Evolutionary conservation across 1,140 invertebrate genomes (phyloP).

Genomic region (Colletes latitarsis): DNA sequence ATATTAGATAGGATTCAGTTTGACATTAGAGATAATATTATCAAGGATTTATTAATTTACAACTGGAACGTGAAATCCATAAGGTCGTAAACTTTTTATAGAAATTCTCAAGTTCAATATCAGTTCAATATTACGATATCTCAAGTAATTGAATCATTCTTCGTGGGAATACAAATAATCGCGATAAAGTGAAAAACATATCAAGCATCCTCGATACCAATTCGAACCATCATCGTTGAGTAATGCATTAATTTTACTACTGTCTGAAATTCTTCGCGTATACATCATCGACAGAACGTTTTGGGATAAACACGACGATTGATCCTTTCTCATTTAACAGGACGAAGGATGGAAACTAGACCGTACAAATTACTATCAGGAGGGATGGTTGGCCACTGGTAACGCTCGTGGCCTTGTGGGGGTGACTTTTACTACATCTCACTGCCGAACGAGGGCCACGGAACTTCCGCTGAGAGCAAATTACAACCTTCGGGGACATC

Average conservation of each 20-base stretch:
- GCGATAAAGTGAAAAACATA: too few relatives aligned
- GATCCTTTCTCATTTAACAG: conserved; percentile 79
- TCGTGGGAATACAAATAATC: too few relatives aligned
- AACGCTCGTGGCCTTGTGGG: conserved; percentile 97
- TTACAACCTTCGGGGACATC: conserved; percentile 98
- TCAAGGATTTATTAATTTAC: too few relatives aligned
- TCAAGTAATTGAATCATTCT: too few relatives aligned
- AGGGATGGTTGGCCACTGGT: conserved; percentile 98
- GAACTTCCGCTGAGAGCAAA: conserved; percentile 95
- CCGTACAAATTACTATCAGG: conserved; percentile 97
- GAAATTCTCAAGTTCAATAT: too few relatives aligned
- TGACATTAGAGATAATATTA: too few relatives aligned
- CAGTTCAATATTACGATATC: too few relatives aligned
- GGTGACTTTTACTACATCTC: conserved; percentile 97
- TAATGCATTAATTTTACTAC: background rate
- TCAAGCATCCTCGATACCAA: too few relatives aligned
- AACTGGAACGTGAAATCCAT: too few relatives aligned
- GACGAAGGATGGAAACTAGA: conserved; percentile 96
- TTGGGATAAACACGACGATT: background rate
- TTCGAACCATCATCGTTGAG: too few relatives aligned
- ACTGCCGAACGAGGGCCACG: conserved; percentile 88
- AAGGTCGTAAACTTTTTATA: too few relatives aligned
- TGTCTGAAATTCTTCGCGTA: background rate
- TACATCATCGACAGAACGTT: conserved; percentile 1
- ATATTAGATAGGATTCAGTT: too few relatives aligned